phyloP scores from a whole-genome alignment of 1,140 invertebrate species.

The Cryptotermes secundus region DNA sequence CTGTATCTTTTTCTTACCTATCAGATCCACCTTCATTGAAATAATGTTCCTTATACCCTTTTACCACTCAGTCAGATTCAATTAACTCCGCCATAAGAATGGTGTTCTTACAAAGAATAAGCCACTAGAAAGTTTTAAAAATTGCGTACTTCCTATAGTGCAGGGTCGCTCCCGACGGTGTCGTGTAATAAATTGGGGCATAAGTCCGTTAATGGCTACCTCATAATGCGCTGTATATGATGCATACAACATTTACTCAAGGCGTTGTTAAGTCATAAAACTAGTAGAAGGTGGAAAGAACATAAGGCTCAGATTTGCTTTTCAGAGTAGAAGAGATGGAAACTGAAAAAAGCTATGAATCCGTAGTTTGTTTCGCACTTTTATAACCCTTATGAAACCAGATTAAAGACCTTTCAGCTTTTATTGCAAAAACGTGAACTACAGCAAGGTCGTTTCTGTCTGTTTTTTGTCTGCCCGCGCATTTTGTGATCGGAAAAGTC shows the following conservation, averaged over 20 bases:
- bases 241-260: background rate
- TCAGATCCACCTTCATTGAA: too few relatives aligned
- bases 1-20: too few relatives aligned
- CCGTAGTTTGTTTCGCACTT: background rate
- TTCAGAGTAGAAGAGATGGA: background rate
- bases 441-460: too few relatives aligned
- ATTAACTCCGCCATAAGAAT: background rate
- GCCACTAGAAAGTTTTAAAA: too few relatives aligned
- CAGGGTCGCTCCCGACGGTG: background rate
- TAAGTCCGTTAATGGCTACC: background rate
- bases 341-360: background rate
- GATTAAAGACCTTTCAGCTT: background rate
- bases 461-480: too few relatives aligned
- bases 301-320: background rate
- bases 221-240: background rate
- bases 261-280: background rate
- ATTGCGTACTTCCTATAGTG: background rate
- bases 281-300: background rate
- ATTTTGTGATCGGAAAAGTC: too few relatives aligned
- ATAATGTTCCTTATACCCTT: background rate
- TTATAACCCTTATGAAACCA: background rate
- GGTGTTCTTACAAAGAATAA: too few relatives aligned
- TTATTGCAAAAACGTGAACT: too few relatives aligned
- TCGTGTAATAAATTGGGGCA: background rate
- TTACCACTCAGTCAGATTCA: background rate